Evolutionary conservation across 2,888 invertebrate genomes (phyloP).

Genomic region (Apamea epomidion): DNA sequence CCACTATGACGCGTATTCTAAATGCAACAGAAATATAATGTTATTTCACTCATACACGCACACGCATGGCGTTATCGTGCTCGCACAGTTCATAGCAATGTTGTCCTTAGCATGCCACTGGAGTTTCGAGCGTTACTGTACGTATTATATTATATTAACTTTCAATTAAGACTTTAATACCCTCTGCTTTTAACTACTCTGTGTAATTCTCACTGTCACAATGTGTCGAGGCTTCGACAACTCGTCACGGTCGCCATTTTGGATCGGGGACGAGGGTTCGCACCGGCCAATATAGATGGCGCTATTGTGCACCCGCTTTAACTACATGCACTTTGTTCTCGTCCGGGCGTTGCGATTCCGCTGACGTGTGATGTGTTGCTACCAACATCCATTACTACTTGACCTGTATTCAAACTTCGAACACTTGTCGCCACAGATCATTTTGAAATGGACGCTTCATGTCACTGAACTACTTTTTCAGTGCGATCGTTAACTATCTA

Average conservation of each 20-base stretch:
- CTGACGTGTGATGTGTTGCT: constrained; percentile 86
- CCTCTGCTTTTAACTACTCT: constrained; percentile 46
- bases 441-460: constrained; percentile 70
- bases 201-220: constrained; percentile 67
- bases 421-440: constrained; percentile 69
- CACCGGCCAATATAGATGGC: constrained; percentile 83
- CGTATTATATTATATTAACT: background rate
- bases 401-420: constrained; percentile 61
- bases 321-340: constrained; percentile 87
- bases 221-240: constrained; percentile 72
- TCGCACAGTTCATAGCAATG: too few species aligned
- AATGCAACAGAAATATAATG: too few species aligned
- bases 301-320: constrained; percentile 80
- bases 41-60: too few species aligned
- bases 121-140: too few species aligned
- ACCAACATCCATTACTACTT: constrained; percentile 71
- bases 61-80: too few species aligned
- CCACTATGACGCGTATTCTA: too few species aligned
- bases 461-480: constrained; percentile 66
- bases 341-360: constrained; percentile 81
- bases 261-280: constrained; percentile 65
- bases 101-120: too few species aligned
- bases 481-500: constrained; percentile 62
- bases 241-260: constrained; percentile 76
- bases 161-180: background rate